A percentile compares a stretch with the other conserved stretches of the same genome.
Evolutionary conservation across 2,888 invertebrate species (phyloP).

Genomic region (Andrena flavipes): DNA sequence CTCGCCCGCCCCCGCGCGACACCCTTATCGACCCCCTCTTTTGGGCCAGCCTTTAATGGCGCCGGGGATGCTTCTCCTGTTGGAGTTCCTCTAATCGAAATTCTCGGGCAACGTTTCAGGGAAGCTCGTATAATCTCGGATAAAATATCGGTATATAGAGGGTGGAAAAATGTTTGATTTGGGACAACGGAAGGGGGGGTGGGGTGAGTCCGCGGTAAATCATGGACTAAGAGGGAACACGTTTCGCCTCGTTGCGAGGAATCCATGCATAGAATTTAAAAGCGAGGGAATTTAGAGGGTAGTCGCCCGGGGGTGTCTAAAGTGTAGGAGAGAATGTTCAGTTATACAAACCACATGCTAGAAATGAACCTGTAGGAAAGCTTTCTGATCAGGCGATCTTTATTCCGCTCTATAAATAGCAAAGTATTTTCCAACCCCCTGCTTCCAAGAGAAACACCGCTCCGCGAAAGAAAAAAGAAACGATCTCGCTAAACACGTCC

Average conservation of each 20-base stretch:
- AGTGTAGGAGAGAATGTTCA: no score
- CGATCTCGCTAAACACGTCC: constrained; percentile 22
- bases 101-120: constrained; percentile 15
- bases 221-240: background rate
- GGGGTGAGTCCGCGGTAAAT: background rate
- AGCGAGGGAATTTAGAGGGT: no score
- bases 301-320: no score
- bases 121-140: background rate
- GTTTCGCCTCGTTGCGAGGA: no score
- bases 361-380: background rate
- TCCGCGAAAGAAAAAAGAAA: background rate
- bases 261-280: no score
- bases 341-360: background rate
- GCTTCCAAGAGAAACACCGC: background rate
- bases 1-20: background rate
- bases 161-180: background rate
- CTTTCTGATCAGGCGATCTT: constrained; percentile 5
- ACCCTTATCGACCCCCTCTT: constrained; percentile 26
- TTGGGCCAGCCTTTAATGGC: constrained; percentile 15
- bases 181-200: background rate
- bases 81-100: constrained; percentile 44
- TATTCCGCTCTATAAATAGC: constrained; percentile 4
- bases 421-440: background rate
- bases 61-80: constrained; percentile 23
- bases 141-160: background rate